These are phyloP conservation scores for Scopus umbretta DNA, from an alignment of 2,113 vertebrate species.

Conservation along the genomic window DNA sequence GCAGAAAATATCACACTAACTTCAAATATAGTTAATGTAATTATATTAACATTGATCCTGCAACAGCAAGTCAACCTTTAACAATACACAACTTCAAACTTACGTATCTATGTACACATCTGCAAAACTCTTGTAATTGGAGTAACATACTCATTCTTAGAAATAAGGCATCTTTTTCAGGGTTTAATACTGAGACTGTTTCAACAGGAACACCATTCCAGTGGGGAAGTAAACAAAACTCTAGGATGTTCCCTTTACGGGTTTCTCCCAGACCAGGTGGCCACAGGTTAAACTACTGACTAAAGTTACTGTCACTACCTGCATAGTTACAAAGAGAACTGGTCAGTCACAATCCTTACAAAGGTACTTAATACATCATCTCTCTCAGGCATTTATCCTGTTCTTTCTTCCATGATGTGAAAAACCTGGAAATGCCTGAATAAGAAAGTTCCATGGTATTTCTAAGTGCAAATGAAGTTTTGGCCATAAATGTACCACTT, in stretches of 20 bases:
- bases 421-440: neutral
- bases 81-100: neutral
- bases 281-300: neutral
- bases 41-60: neutral
- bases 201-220: neutral
- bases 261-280: neutral
- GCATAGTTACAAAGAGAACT: neutral
- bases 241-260: neutral
- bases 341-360: neutral
- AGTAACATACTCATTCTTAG: neutral
- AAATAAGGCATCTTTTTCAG: neutral
- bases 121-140: neutral
- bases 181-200: neutral
- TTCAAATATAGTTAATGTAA: neutral
- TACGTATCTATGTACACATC: neutral
- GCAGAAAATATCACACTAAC: neutral
- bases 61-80: neutral
- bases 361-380: neutral
- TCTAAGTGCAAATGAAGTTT: neutral
- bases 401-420: neutral
- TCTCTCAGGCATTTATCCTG: neutral
- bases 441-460: neutral
- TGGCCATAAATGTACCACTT: constrained; percentile 1
- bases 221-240: neutral
- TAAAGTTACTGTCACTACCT: neutral